Base-by-base conservation (phyloP, 1,140 invertebrate genomes). In the Drosophila sulfurigaster region DNA sequence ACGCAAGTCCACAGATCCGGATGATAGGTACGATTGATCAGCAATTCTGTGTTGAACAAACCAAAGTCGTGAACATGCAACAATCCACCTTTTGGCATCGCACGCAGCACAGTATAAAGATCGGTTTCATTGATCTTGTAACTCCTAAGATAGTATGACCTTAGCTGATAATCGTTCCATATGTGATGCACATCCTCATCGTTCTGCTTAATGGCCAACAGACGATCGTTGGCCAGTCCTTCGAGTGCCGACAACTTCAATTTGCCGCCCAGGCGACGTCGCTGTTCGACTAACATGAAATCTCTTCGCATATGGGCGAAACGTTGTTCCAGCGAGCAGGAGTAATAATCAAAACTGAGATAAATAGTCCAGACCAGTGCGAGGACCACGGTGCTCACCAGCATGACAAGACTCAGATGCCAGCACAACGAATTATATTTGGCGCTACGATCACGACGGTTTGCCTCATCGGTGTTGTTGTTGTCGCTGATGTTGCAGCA, bases 21-120 rank as follows among this genome's bases (percentile, higher is more conserved):
- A 0, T 16, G 49, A 5, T 54, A 41, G 1, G 63, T 71, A 3
- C 82, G 51, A 20, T 69, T 46, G 1, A 85, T 16, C 0, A 91
- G 52, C 82, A 95, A 96, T 32, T 96, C 94, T 0, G 93, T 86
- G 0, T 94, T 94, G 2, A 94, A 93, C 8, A 96, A 93, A 1
- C 95, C 94, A 6, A 94, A 94, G 68, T 97, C 95, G 77, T 97
- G 96, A 0, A 94, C 93, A 82, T 97, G 96, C 0, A 97, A 93
- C 0, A 95, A 94, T 0, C 94, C 95, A 3, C 96, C 96, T 93
- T 96, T 96, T 1, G 96, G 96, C 93, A 96, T 94, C 16, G 93
- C 93, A 62, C 93, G 92, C 7, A 97, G 94, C 5, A 96, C 93
- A 43, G 94, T 81, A 74, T 95, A 97, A 0, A 97, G 94, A 73